These are phyloP conservation scores for Erebia aethiops DNA, from an alignment of 2,888 invertebrate genomes.

Conservation along the genomic window DNA sequence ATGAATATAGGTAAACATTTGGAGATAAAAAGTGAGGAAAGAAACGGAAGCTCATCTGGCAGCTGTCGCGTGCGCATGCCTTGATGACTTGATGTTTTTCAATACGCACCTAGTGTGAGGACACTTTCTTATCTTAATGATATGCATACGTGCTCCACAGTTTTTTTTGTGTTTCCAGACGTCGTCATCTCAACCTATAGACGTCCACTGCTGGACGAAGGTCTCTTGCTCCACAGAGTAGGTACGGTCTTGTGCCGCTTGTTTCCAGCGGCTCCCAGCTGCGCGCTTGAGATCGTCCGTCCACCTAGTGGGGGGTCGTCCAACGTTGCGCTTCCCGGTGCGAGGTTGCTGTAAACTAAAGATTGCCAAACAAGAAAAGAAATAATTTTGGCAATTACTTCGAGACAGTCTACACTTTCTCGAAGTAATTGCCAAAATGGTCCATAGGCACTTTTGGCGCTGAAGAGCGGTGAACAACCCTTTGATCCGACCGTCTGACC, in stretches of 20 bases:
- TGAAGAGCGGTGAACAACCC: conserved; percentile 12
- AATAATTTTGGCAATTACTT: too few species aligned
- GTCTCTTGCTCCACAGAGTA: too few species aligned
- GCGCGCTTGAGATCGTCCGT: too few species aligned
- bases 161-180: too few species aligned
- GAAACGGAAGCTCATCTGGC: conserved; percentile 45
- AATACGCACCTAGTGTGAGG: not conserved
- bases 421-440: conserved; percentile 6
- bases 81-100: conserved; percentile 42
- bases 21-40: conserved; percentile 33
- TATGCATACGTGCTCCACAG: not conserved
- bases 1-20: conserved; percentile 8
- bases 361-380: not conserved
- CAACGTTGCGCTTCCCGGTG: too few species aligned
- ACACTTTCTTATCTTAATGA: not conserved
- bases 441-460: not conserved
- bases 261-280: too few species aligned
- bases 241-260: too few species aligned
- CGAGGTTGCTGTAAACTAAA: not conserved
- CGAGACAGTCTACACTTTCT: not conserved
- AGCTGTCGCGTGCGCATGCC: conserved; percentile 47
- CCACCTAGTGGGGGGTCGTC: too few species aligned
- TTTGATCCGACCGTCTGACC: conserved; percentile 28
- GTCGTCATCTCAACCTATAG: too few species aligned
- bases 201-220: too few species aligned